Evolutionary conservation across 1,140 invertebrate genomes (phyloP).

Genomic region (Apis laboriosa): DNA sequence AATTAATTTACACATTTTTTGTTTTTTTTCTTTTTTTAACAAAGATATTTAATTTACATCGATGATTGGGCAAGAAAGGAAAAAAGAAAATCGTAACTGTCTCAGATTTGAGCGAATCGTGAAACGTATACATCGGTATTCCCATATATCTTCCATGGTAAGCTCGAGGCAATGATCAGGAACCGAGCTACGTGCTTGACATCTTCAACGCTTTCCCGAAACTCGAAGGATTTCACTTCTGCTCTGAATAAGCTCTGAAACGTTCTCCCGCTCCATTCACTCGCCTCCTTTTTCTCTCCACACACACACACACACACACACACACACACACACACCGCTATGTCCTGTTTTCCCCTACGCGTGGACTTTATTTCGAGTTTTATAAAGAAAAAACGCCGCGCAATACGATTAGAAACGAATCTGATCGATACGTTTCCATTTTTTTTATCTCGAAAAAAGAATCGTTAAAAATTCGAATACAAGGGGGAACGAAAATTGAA

Average conservation of each 20-base stretch:
- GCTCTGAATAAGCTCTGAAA: slow-evolving; percentile 43
- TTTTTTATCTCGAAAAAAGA: not conserved
- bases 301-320: too few relatives aligned
- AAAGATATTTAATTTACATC: too few relatives aligned
- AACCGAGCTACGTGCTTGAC: slow-evolving; percentile 46
- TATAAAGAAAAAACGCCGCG: not conserved
- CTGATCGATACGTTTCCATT: not conserved
- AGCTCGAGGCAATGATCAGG: slow-evolving; percentile 47
- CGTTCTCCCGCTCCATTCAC: slow-evolving; percentile 36
- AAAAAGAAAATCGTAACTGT: too few relatives aligned
- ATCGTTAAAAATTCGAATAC: not conserved
- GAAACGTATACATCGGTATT: slow-evolving; percentile 14
- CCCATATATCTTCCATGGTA: slow-evolving; percentile 28
- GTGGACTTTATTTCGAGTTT: slow-evolving; percentile 38
- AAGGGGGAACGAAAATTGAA: too few relatives aligned
- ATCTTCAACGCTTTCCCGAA: slow-evolving; percentile 36
- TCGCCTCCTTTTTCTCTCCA: slow-evolving; percentile 1
- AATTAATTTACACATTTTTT: too few relatives aligned
- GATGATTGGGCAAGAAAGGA: too few relatives aligned
- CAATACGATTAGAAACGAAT: slow-evolving; percentile 29
- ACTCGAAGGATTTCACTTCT: slow-evolving; percentile 46
- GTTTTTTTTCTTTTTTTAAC: too few relatives aligned
- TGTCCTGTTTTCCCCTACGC: not conserved
- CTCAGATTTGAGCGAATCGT: not conserved
- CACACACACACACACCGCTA: too few relatives aligned